These are phyloP conservation scores for Lepidocolaptes lacrymiger DNA, from an alignment of 2,797 vertebrate genomes.

Conservation along the genomic window DNA sequence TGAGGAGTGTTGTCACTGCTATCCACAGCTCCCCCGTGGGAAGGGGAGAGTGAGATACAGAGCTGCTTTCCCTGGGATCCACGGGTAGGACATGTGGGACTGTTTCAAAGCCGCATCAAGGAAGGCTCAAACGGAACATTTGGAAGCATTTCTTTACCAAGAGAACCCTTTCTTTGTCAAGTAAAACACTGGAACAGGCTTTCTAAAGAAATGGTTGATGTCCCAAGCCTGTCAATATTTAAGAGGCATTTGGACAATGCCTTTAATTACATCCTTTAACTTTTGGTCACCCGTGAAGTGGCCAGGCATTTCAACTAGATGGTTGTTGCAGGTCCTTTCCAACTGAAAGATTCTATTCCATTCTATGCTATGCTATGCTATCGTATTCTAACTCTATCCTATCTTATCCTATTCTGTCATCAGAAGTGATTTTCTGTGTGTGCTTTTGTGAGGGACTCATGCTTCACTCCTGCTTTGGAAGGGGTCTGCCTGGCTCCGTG, in stretches of 20 bases:
- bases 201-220: neutral
- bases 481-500: neutral
- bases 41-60: neutral
- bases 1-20: neutral
- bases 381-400: no score
- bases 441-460: neutral
- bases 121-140: neutral
- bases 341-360: neutral
- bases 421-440: neutral
- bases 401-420: neutral
- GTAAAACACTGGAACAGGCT: neutral
- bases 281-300: neutral
- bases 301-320: neutral
- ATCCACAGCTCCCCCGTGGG: neutral
- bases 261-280: neutral
- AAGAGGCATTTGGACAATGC: neutral
- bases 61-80: neutral
- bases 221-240: neutral
- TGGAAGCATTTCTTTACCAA: neutral
- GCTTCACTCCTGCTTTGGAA: neutral
- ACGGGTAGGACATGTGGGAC: neutral
- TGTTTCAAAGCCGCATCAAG: neutral
- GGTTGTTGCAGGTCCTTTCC: neutral
- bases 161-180: neutral
- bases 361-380: neutral